phyloP scores from a whole-genome alignment of 2,888 invertebrate species.

The Taenaris catops region DNA sequence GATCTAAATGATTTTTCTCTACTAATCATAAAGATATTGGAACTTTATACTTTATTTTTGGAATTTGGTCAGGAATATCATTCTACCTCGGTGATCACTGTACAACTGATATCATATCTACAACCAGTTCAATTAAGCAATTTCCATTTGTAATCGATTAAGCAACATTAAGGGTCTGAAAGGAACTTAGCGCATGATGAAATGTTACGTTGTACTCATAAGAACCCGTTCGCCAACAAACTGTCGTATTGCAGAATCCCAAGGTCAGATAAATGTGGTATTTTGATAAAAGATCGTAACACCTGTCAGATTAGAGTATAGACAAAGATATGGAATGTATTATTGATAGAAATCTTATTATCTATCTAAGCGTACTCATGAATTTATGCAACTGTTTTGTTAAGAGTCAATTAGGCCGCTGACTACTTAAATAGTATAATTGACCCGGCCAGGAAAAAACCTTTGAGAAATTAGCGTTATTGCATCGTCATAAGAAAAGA shows the following conservation, averaged over 20 bases:
- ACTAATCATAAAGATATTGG: too few relatives aligned
- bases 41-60: too few relatives aligned
- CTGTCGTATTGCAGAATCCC: slow-evolving; percentile 25
- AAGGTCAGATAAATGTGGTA: slow-evolving; percentile 21
- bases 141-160: slow-evolving; percentile 1
- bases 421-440: too few relatives aligned
- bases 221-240: slow-evolving; percentile 14
- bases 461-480: too few relatives aligned
- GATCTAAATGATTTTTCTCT: too few relatives aligned
- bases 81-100: too few relatives aligned
- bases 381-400: slow-evolving; percentile 30
- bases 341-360: slow-evolving; percentile 35
- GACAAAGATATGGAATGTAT: slow-evolving; percentile 24
- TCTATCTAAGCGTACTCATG: slow-evolving; percentile 30
- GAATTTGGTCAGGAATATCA: too few relatives aligned
- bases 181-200: slow-evolving; percentile 2
- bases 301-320: slow-evolving; percentile 20
- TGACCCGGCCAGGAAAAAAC: too few relatives aligned
- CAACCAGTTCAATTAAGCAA: too few relatives aligned
- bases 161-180: slow-evolving; percentile 1
- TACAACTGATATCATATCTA: too few relatives aligned
- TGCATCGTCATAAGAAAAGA: too few relatives aligned
- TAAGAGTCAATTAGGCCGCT: slow-evolving; percentile 16
- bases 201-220: not conserved
- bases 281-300: slow-evolving; percentile 14